Base-by-base conservation (phyloP, 2,888 invertebrate species). In the Cabera pusaria region DNA sequence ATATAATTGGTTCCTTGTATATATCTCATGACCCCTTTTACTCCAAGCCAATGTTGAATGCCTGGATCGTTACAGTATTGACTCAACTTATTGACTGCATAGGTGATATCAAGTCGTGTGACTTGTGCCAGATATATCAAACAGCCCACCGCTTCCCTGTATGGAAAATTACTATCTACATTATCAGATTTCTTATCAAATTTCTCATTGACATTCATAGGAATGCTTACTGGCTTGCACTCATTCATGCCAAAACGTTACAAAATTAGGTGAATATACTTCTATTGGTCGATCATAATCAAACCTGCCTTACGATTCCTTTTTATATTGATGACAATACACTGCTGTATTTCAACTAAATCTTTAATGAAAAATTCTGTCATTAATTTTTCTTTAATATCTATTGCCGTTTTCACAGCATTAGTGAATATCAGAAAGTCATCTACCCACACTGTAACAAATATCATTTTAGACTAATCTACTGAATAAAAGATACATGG, bases 11-110 rank as follows among this genome's bases (percentile, higher is more conserved):
- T 54, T 8, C 48, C 52, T 42, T 58, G 39, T 3, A 62, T 21
- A 11, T 63, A 56, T 10, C 56, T 50, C 26, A 62, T 20, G 0
- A 59, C 9, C n/a, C 52, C 33, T 25, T 59, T 61, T 17, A 56
- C 10, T 8, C 18, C 51, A 33, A 33, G 10, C 56, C 51, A 58
- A 10, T 59, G 59, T 43, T 52, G 21, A 21, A 3, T 11, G 5
- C 26, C 39, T 26, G 51, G 49, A 33, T 40, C 22, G 32, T 50
- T 54, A 34, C 38, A 34, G 22, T 34, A 55, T 12, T 33, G 24
- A 40, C 52, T 60, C 12, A 56, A 25, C 3, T 28, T 35, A 14
- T 55, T 56, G 0, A 56, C 55, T n/a, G 44, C 45, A 46, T 21
- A 54, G 2, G 45, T 28, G 3, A 62, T 57, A 20, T 60, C 60